Conservation (phyloP, 1,140 invertebrate species). For the Drosophila paulistorum region DNA sequence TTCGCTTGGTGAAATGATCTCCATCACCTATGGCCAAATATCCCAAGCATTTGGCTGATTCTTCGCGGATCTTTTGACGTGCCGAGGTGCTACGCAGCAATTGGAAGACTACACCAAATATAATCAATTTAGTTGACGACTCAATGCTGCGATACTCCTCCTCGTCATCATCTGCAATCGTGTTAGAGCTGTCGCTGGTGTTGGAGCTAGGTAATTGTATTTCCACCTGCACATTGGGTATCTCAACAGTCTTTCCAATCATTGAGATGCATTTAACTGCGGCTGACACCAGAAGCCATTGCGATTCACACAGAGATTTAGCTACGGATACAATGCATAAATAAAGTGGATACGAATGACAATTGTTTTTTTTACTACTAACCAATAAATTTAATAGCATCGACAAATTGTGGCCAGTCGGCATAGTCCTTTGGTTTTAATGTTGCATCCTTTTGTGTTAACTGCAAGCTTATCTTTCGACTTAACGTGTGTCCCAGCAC, state of each 20-base stretch:
- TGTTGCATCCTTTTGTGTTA: slow-evolving; percentile 24
- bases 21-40: slow-evolving; percentile 81
- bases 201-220: slow-evolving; percentile 47
- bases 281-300: slow-evolving; percentile 76
- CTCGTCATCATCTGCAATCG: slow-evolving; percentile 66
- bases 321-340: slow-evolving; percentile 34
- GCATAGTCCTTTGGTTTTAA: slow-evolving; percentile 46
- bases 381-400: slow-evolving; percentile 72
- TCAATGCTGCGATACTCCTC: slow-evolving; percentile 65
- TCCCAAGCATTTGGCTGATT: slow-evolving; percentile 77
- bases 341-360: not conserved
- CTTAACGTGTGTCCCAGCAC: slow-evolving; percentile 76
- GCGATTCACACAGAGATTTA: slow-evolving; percentile 73
- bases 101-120: slow-evolving; percentile 73
- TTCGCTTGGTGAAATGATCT: slow-evolving; percentile 72
- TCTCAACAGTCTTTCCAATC: slow-evolving; percentile 75
- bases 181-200: slow-evolving; percentile 27
- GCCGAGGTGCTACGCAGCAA: slow-evolving; percentile 69
- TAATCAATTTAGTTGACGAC: slow-evolving; percentile 65
- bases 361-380: not conserved
- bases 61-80: slow-evolving; percentile 75
- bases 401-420: slow-evolving; percentile 68
- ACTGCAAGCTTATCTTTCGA: slow-evolving; percentile 58
- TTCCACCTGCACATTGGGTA: slow-evolving; percentile 76
- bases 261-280: slow-evolving; percentile 81